Conservation (phyloP, 2,797 vertebrate genomes). For the Zalophus californianus region DNA sequence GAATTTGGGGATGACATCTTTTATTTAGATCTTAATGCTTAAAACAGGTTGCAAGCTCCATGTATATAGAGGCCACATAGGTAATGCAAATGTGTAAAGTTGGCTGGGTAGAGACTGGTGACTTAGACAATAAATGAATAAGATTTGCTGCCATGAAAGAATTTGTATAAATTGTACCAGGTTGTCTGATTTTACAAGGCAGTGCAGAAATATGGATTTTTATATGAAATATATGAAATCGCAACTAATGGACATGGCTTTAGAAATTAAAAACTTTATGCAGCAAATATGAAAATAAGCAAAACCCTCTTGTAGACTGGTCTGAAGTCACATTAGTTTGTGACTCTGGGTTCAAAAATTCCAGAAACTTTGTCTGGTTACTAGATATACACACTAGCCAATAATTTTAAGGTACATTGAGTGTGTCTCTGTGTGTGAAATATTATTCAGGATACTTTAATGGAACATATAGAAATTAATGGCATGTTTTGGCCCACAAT, state of each 20-base stretch:
- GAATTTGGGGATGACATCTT: slow-evolving; percentile 15
- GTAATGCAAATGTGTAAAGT: neutral
- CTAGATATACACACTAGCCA: neutral
- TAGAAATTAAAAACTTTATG: neutral
- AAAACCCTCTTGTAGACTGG: neutral
- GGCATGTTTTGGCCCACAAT: neutral
- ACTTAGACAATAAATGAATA: neutral
- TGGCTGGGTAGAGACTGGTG: neutral
- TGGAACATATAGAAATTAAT: slow-evolving; percentile 21
- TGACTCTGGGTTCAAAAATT: slow-evolving; percentile 28
- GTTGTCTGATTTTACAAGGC: slow-evolving; percentile 7
- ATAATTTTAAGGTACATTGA: slow-evolving; percentile 7
- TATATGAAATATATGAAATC: neutral
- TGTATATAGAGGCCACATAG: neutral
- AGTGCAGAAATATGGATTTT: slow-evolving; percentile 13
- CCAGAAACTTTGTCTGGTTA: slow-evolving; percentile 27
- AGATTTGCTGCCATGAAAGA: neutral
- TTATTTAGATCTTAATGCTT: slow-evolving; percentile 7
- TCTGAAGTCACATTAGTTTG: neutral
- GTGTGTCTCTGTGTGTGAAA: neutral
- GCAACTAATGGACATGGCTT: neutral
- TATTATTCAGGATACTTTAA: slow-evolving; percentile 42
- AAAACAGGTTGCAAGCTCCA: neutral
- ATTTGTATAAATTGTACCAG: neutral
- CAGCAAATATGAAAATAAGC: slow-evolving; percentile 19